phyloP scores from a whole-genome alignment of 1,140 invertebrate species.

The Musca vetustissima region DNA sequence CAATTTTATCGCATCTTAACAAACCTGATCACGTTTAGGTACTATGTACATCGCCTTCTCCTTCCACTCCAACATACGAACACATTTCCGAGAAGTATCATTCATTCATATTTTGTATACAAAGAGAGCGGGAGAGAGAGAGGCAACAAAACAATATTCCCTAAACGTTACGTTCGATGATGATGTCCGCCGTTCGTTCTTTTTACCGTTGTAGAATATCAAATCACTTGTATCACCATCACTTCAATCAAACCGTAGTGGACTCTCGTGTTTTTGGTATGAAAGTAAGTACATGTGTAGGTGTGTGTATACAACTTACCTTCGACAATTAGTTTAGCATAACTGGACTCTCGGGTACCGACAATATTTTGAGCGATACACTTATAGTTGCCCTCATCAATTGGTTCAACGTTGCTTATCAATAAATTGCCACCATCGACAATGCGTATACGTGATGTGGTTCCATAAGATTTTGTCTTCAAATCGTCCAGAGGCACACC shows the following conservation, averaged over 20 bases:
- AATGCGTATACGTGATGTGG: conserved; percentile 56
- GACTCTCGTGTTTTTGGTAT: neutral
- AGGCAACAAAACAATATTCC: no score
- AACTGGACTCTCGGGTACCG: conserved; percentile 69
- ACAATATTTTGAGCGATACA: conserved; percentile 83
- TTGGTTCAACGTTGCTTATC: conserved; percentile 75
- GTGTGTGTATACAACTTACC: conserved; percentile 60
- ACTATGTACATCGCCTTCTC: no score
- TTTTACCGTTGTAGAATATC: no score
- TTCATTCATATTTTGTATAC: no score
- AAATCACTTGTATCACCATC: neutral
- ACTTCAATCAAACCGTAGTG: neutral
- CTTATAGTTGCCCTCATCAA: conserved; percentile 81
- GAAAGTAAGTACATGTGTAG: neutral
- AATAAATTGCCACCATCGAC: conserved; percentile 78
- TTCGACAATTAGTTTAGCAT: conserved; percentile 76
- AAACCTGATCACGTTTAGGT: no score
- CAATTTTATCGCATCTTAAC: no score
- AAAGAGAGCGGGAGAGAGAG: no score
- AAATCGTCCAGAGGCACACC: conserved; percentile 55
- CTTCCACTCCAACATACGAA: no score
- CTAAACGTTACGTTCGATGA: neutral
- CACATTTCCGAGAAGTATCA: no score
- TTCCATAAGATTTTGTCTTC: conserved; percentile 49
- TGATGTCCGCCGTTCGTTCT: no score